A percentile compares a stretch with the other conserved stretches of the same genome.
These are phyloP conservation scores for Nephrotoma guestfalica DNA, from an alignment of 2,888 invertebrate species.

Conservation along the genomic window DNA sequence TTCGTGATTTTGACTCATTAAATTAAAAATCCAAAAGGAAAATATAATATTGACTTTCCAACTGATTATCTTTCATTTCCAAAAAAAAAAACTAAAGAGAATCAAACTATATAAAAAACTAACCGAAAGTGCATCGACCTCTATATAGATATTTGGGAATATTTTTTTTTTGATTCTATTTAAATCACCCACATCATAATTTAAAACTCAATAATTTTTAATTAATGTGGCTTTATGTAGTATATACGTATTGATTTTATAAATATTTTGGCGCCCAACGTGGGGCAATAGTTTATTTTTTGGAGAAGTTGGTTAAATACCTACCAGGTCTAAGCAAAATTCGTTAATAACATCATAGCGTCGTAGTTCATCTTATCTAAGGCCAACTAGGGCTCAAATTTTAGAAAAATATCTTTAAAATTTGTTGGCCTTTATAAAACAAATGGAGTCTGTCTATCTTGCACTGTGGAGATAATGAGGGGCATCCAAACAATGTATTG, in stretches of 20 bases:
- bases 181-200: not conserved
- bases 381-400: too few species aligned
- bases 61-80: not conserved
- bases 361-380: too few species aligned
- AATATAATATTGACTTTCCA: not conserved
- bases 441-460: too few species aligned
- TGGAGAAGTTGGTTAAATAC: not conserved
- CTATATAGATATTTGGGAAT: not conserved
- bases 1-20: conserved; percentile 4
- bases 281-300: not conserved
- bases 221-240: not conserved
- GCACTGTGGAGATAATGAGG: too few species aligned
- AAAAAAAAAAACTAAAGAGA: not conserved
- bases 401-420: too few species aligned
- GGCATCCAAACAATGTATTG: too few species aligned
- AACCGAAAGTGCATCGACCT: not conserved
- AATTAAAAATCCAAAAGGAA: not conserved
- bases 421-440: too few species aligned
- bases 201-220: not conserved
- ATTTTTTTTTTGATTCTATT: not conserved
- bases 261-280: not conserved
- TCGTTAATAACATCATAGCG: too few species aligned
- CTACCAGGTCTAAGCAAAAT: too few species aligned
- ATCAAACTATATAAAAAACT: not conserved
- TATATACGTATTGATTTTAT: not conserved